Evolutionary conservation across 1,140 invertebrate genomes (phyloP).

Genomic region (Lethocerus indicus): DNA sequence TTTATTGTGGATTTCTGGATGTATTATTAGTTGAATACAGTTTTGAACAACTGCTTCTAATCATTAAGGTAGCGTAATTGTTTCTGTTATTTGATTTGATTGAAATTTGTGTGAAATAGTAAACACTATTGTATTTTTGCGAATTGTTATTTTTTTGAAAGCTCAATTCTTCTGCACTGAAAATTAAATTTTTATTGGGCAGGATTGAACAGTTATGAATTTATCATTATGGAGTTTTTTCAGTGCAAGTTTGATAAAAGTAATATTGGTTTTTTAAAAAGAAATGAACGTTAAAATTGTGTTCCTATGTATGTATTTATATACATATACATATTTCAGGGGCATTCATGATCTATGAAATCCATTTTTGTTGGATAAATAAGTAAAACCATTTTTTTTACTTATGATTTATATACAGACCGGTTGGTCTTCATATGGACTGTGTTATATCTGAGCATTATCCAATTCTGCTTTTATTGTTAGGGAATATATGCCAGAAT

Average conservation of each 20-base stretch:
- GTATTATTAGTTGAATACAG: too few species aligned
- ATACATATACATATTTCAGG: neutral
- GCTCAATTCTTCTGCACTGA: neutral
- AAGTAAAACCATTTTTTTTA: neutral
- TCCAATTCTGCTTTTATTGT: too few species aligned
- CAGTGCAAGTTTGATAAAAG: too few species aligned
- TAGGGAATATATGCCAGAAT: too few species aligned
- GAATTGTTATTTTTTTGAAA: neutral
- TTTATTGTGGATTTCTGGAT: too few species aligned
- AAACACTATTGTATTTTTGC: neutral
- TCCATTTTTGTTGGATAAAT: neutral
- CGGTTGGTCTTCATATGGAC: neutral
- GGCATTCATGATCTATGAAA: neutral
- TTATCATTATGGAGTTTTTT: too few species aligned
- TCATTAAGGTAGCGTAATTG: too few species aligned
- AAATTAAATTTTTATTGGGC: neutral
- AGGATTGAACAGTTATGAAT: neutral
- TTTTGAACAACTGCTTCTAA: too few species aligned
- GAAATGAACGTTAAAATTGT: neutral
- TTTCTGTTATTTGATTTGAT: too few species aligned
- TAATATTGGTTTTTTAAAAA: neutral
- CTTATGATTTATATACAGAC: neutral
- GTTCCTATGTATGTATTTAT: neutral
- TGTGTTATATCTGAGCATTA: too few species aligned
- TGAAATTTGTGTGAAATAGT: too few species aligned